Base-by-base conservation (phyloP, 2,797 vertebrate species). In the Ficedula albicollis region DNA sequence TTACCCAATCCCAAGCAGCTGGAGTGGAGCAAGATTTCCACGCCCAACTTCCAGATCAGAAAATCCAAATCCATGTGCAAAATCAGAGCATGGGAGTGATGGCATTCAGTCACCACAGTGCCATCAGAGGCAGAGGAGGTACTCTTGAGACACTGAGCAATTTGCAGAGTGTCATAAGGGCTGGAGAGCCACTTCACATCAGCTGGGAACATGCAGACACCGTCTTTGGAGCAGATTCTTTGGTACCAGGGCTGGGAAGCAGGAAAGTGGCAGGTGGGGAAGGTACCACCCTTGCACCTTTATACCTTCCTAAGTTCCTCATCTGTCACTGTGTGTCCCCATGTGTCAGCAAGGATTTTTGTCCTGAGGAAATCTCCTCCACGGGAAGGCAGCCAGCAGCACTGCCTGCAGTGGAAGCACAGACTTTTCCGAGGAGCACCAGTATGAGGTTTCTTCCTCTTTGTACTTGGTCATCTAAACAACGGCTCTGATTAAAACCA, bases 271-370 rank as follows among this genome's bases (percentile, higher is more conserved):
- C 30, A 76, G 7, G 2, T 29, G 5, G 13, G 44, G 32, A 68
- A 49, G 41, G 46, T 39, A 60, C 14, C 11, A 29, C 9, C 20
- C 52, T 59, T 48, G 29, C 11, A 51, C 8, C 10, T 79, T 34
- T 11, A 0, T 29, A 55, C 7, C 9, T 83, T 63, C 51, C 27
- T 1, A 0, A 30, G 21, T 41, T 77, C 13, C 9, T 21, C 1
- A 0, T 13, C 21, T 49, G 7, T 75, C 13, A 7, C 49, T 2
- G 1, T 6, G 5, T 21, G 39, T 62, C 36, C 26, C 20, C 0
- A 0, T 6, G 5, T 21, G 39, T 62, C 36, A 26, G 20, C 0
- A 0, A 19, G 55, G 11, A 11, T 17, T 14, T 13, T 7, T 2
- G n/a, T n/a, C 29, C 27, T 84, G 1, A 0, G 11, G 7, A 63